phyloP scores from a whole-genome alignment of 2,888 invertebrate species.

The Phasia obesa region DNA sequence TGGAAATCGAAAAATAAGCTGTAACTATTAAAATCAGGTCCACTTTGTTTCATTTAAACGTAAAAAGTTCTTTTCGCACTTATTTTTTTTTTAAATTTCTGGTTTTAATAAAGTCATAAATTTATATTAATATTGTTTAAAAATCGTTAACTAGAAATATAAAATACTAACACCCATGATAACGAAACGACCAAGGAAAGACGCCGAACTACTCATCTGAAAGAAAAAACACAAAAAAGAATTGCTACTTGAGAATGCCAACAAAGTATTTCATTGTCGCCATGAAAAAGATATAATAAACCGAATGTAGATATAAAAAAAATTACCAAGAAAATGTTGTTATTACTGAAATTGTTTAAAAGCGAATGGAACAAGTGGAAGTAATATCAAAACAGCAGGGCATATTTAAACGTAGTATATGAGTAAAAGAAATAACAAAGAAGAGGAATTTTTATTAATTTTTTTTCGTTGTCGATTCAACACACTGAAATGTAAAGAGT shows the following conservation, averaged over 20 bases:
- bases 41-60: background rate
- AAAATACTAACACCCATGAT: conserved; percentile 25
- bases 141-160: conserved; percentile 54
- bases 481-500: conserved; percentile 30
- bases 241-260: conserved; percentile 65
- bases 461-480: conserved; percentile 28
- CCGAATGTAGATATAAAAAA: conserved; percentile 4
- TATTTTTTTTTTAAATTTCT: background rate
- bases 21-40: conserved; percentile 8
- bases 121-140: conserved; percentile 44
- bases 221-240: conserved; percentile 34
- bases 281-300: conserved; percentile 56
- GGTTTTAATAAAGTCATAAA: conserved; percentile 65
- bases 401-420: conserved; percentile 37
- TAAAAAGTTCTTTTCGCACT: background rate
- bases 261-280: conserved; percentile 69
- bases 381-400: conserved; percentile 67
- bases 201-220: conserved; percentile 15
- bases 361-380: conserved; percentile 64
- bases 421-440: conserved; percentile 10
- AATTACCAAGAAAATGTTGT: conserved; percentile 2
- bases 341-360: conserved; percentile 43
- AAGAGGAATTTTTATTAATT: conserved; percentile 51
- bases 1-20: background rate
- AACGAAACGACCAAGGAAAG: conserved; percentile 8